phyloP scores from a whole-genome alignment of 1,140 invertebrate genomes.

The Zaprionus tsacasi region DNA sequence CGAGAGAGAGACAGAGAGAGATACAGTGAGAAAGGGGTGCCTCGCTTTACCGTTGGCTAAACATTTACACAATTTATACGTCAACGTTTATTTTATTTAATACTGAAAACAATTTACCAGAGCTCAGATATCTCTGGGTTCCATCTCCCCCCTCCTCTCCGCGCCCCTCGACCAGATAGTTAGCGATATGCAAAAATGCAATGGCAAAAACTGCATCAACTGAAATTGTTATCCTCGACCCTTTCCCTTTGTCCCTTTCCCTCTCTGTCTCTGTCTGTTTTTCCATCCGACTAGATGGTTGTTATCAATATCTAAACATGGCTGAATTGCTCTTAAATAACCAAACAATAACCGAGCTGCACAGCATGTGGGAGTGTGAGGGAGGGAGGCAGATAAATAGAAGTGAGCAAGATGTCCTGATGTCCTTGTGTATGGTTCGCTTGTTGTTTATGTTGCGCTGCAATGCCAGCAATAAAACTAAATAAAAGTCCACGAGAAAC shows the following conservation, averaged over 20 bases:
- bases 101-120: conserved; percentile 74
- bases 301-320: conserved; percentile 78
- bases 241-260: conserved; percentile 31
- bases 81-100: conserved; percentile 80
- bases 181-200: conserved; percentile 61
- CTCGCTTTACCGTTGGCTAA: conserved; percentile 64
- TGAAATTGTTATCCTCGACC: conserved; percentile 70
- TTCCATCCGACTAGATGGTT: conserved; percentile 37
- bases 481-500: conserved; percentile 18
- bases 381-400: neutral
- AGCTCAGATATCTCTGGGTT: conserved; percentile 43
- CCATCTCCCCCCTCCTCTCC: neutral
- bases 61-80: conserved; percentile 78
- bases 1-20: neutral
- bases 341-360: conserved; percentile 78
- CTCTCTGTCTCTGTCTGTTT: conserved; percentile 42
- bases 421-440: conserved; percentile 31
- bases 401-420: conserved; percentile 21
- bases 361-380: conserved; percentile 27
- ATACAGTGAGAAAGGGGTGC: neutral
- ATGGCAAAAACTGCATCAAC: conserved; percentile 58
- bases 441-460: conserved; percentile 32
- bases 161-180: conserved; percentile 39
- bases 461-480: conserved; percentile 37
- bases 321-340: conserved; percentile 81